These are phyloP conservation scores for Drosophila subquinaria DNA, from an alignment of 2,888 invertebrate genomes.

Conservation along the genomic window DNA sequence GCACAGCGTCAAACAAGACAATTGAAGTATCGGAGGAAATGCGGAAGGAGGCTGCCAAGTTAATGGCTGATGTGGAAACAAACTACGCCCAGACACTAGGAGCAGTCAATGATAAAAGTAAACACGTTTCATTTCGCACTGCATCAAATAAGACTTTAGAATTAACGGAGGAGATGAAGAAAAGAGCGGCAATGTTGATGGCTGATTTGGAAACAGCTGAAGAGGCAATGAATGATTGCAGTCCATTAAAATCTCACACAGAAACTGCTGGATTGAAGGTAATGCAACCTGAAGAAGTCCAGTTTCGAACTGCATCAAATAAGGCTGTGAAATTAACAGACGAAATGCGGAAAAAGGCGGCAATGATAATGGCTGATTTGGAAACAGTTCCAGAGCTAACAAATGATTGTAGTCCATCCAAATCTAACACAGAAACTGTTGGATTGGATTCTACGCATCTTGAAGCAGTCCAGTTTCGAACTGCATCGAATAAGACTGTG, in stretches of 20 bases:
- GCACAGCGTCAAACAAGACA: not conserved
- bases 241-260: not conserved
- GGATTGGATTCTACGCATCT: too few relatives aligned
- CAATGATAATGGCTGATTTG: slow-evolving; percentile 38
- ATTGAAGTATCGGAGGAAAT: slow-evolving; percentile 7
- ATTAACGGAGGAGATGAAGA: slow-evolving; percentile 32
- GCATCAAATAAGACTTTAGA: slow-evolving; percentile 25
- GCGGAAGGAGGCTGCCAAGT: not conserved
- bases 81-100: not conserved
- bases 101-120: not conserved
- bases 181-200: slow-evolving; percentile 25
- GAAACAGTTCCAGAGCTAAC: slow-evolving; percentile 1
- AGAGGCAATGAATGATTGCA: not conserved
- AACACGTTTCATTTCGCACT: not conserved
- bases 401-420: not conserved
- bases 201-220: slow-evolving; percentile 29
- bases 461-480: slow-evolving; percentile 3
- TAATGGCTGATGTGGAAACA: slow-evolving; percentile 4
- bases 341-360: slow-evolving; percentile 17
- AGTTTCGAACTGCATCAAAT: slow-evolving; percentile 14
- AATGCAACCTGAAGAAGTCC: not conserved
- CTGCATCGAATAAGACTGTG: slow-evolving; percentile 25
- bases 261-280: not conserved
- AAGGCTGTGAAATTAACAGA: slow-evolving; percentile 32
- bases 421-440: not conserved